A percentile compares a stretch with the other conserved stretches of the same genome.
Conservation (phyloP, 2,113 vertebrate species). For the Grammomys surdaster region DNA sequence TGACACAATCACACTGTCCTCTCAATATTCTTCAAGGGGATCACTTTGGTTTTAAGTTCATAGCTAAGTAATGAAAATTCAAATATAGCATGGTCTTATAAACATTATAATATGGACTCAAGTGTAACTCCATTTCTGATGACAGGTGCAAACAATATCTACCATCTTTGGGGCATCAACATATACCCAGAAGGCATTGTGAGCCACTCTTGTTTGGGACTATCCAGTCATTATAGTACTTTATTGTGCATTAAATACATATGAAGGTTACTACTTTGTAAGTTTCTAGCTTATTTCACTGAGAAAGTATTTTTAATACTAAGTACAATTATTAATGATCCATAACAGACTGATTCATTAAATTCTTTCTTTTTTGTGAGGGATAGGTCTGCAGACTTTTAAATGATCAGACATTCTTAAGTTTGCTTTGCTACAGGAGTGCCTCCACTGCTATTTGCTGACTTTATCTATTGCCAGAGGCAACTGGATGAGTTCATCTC, state of each 20-base stretch:
- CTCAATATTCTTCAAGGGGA: not conserved
- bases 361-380: not conserved
- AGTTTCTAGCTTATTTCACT: slow-evolving; percentile 28
- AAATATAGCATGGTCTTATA: not conserved
- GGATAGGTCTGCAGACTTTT: not conserved
- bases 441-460: not conserved
- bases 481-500: slow-evolving; percentile 33
- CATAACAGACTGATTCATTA: slow-evolving; percentile 16
- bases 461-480: not conserved
- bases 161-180: not conserved
- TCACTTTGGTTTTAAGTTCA: slow-evolving; percentile 20
- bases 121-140: not conserved
- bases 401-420: not conserved
- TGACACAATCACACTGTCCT: not conserved
- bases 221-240: not conserved
- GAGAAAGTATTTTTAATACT: slow-evolving; percentile 36
- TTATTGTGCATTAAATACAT: not conserved
- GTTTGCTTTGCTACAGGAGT: not conserved
- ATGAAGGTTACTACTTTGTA: not conserved
- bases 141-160: not conserved
- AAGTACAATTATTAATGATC: slow-evolving; percentile 35
- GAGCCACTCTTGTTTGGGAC: not conserved
- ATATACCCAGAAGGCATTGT: not conserved
- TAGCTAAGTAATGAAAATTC: slow-evolving; percentile 27
- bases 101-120: not conserved